These are phyloP conservation scores for Dynastes grantii DNA, from an alignment of 2,888 invertebrate species.

Conservation along the genomic window DNA sequence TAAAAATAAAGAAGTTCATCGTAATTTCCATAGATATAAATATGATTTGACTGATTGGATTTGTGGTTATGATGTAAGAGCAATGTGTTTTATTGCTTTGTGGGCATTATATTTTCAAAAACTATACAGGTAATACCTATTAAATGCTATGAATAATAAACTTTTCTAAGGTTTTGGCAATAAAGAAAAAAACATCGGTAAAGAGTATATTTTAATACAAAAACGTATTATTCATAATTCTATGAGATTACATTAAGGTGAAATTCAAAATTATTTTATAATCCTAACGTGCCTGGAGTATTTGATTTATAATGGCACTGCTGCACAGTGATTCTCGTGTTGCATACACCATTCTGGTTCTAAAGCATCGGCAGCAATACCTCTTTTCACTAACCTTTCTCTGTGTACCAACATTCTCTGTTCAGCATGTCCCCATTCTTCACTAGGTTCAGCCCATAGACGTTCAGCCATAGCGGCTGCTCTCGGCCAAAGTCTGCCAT, in stretches of 20 bases:
- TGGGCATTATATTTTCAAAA: too few species aligned
- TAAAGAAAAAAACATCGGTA: neutral
- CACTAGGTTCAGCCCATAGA: constrained; percentile 84
- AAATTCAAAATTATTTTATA: neutral
- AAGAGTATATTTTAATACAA: too few species aligned
- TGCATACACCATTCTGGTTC: constrained; percentile 91
- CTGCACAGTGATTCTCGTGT: constrained; percentile 82
- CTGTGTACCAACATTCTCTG: constrained; percentile 80
- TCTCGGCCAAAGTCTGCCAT: constrained; percentile 87
- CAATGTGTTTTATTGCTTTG: too few species aligned
- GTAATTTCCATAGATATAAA: too few species aligned
- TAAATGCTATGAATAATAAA: too few species aligned
- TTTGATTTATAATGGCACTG: constrained; percentile 22
- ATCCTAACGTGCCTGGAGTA: too few species aligned
- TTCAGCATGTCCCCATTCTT: constrained; percentile 81
- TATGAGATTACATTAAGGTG: neutral
- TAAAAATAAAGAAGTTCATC: too few species aligned
- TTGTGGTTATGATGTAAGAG: too few species aligned
- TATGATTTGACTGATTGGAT: too few species aligned
- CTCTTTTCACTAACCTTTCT: constrained; percentile 80
- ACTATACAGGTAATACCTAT: too few species aligned
- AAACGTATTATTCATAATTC: neutral
- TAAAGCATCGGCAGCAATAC: constrained; percentile 82
- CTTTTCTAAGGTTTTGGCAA: neutral
- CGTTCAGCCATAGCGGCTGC: constrained; percentile 89